Conservation (phyloP, 2,797 vertebrate species). For the Fistularia tabacaria region DNA sequence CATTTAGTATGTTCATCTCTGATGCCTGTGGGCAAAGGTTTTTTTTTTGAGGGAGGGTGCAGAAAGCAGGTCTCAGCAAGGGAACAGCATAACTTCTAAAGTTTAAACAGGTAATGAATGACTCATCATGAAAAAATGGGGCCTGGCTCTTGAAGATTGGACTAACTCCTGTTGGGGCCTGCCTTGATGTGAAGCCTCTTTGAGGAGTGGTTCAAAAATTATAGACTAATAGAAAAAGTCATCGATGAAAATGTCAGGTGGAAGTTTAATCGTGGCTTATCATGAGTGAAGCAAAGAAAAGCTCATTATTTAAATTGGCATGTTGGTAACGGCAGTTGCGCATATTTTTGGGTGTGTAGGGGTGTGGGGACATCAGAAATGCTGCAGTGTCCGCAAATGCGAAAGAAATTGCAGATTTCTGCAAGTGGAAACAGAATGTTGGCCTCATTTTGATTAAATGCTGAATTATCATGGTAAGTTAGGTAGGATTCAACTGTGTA, state of each 20-base stretch:
- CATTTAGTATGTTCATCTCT: neutral
- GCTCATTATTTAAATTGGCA: no score
- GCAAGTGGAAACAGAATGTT: neutral
- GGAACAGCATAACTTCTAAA: neutral
- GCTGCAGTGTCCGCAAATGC: no score
- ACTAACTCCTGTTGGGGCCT: neutral
- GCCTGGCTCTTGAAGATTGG: no score
- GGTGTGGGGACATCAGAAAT: no score
- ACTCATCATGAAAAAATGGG: neutral
- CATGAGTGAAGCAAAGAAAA: no score
- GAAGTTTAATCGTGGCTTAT: no score
- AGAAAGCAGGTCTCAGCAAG: slow-evolving; percentile 5
- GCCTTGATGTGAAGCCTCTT: neutral
- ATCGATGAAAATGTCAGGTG: no score
- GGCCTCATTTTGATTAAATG: neutral
- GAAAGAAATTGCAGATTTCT: no score
- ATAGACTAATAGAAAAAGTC: no score
- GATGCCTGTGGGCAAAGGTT: neutral
- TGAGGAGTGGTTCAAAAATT: no score
- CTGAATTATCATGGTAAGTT: neutral
- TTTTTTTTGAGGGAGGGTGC: neutral
- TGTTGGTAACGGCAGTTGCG: no score
- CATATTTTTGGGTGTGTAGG: no score
- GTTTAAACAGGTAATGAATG: neutral
- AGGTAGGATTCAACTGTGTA: neutral